These are phyloP conservation scores for Leptoteleia sp. DNA, from an alignment of 1,140 invertebrate species.

Conservation along the genomic window DNA sequence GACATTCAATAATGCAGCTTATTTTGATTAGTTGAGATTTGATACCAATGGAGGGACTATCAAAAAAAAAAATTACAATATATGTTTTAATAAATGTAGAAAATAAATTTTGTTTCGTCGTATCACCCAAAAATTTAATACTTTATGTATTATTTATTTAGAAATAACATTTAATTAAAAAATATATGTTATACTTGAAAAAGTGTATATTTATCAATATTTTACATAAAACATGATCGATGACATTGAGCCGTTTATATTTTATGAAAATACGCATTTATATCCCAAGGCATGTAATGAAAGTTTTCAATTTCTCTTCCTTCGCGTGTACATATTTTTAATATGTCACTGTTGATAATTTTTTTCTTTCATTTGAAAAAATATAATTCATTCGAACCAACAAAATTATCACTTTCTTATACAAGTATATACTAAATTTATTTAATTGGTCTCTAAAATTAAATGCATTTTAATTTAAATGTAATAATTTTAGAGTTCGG, in stretches of 20 bases:
- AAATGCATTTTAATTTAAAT: constrained; percentile 29
- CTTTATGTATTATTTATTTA: constrained; percentile 25
- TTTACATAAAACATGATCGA: constrained; percentile 16
- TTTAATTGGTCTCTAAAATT: constrained; percentile 30
- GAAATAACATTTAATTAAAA: constrained; percentile 27
- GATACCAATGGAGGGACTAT: no score
- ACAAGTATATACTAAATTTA: constrained; percentile 7
- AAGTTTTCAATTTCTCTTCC: not conserved
- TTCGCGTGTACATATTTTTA: not conserved
- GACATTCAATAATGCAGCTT: no score
- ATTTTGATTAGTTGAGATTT: no score
- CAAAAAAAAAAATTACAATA: no score
- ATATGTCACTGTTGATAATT: not conserved
- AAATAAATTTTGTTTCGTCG: no score
- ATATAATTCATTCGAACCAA: constrained; percentile 23
- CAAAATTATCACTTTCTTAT: constrained; percentile 35
- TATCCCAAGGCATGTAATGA: not conserved
- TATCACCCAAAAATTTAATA: constrained; percentile 43
- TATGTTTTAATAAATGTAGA: no score
- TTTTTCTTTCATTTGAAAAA: constrained; percentile 22
- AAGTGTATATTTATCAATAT: constrained; percentile 16
- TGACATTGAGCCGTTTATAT: constrained; percentile 29
- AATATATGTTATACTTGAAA: constrained; percentile 7
- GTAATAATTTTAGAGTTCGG: constrained; percentile 55
- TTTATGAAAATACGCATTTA: constrained; percentile 20